A percentile compares a stretch with the other conserved stretches of the same genome.
Conservation (phyloP, 2,113 vertebrate species). For the Chelonoidis abingdonii region DNA sequence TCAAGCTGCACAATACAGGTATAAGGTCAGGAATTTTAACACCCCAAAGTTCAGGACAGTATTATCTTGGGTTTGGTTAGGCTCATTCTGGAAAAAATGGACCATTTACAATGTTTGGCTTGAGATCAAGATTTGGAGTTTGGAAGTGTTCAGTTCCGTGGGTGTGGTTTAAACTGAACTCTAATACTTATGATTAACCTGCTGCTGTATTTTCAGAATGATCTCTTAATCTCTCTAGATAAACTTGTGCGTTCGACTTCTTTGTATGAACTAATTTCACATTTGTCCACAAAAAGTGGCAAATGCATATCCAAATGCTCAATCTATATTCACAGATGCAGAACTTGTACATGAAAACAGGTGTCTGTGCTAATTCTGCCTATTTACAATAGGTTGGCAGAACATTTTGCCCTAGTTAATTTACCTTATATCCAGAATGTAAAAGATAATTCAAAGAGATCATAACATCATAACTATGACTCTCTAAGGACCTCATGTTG, state of each 20-base stretch:
- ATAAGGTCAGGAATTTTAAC: background rate
- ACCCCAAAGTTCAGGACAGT: background rate
- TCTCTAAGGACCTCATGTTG: background rate
- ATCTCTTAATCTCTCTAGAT: background rate
- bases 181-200: too few relatives aligned
- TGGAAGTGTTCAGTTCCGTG: background rate
- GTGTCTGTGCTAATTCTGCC: background rate
- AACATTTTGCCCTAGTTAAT: background rate
- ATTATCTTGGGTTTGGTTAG: accelerated
- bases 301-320: background rate
- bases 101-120: accelerated
- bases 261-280: background rate
- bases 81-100: background rate
- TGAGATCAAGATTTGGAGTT: background rate
- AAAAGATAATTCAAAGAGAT: background rate
- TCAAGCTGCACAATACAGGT: too few relatives aligned
- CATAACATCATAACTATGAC: background rate
- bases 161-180: background rate
- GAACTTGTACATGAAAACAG: background rate
- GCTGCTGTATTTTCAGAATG: too few relatives aligned
- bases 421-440: background rate
- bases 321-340: background rate
- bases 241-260: background rate
- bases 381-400: background rate
- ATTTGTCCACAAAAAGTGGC: background rate